Evolutionary conservation across 2,797 vertebrate genomes (phyloP), one percentile per base, ranked within the genome.

Genomic region (Galagoides demidoff): DNA sequence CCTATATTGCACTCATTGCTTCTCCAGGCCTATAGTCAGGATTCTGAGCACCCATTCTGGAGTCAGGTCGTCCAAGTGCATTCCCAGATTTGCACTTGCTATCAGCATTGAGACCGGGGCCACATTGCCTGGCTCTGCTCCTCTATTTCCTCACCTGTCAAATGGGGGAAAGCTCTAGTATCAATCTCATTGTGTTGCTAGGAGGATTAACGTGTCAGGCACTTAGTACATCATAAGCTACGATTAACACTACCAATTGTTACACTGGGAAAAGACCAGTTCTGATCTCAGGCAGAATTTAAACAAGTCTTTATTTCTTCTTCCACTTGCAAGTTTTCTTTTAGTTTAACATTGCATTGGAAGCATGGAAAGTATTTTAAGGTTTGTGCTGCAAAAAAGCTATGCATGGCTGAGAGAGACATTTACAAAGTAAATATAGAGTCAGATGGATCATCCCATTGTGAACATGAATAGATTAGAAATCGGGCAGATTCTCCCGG

Each of bases 251-350:
- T 74, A 70, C n/a, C 13, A 25, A 10, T 92, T 64, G 39, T 74
- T 49, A 88, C 10, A 85, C 37, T 10, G 70, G 29, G 19, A 39
- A 10, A 10, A 82, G 34, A 64, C 7, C 52, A 45, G 39, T 6
- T 76, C 31, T 43, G 6, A 61, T 81, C 29, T 92, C 70, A 90
- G 52, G 49, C 49, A 71, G 45, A 86, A 83, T 61, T 74, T 88
- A 83, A 96, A 73, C 29, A 90, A 34, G 57, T 94, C 16, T 66
- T 82, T 20, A 66, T 78, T 94, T 95, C 34, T 43, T 63, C 37
- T 94, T 70, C 7, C 25, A 13, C 20, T 96, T 83, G 89, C 71
- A 92, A 74, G 17, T 78, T 55, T 92, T 71, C 22, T 64, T 93
- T 88, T 52, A 83, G 49, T 31, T 89, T 79, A 85, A 66, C 86